phyloP scores from a whole-genome alignment of 2,113 vertebrate species.

The Myiopsitta monachus region DNA sequence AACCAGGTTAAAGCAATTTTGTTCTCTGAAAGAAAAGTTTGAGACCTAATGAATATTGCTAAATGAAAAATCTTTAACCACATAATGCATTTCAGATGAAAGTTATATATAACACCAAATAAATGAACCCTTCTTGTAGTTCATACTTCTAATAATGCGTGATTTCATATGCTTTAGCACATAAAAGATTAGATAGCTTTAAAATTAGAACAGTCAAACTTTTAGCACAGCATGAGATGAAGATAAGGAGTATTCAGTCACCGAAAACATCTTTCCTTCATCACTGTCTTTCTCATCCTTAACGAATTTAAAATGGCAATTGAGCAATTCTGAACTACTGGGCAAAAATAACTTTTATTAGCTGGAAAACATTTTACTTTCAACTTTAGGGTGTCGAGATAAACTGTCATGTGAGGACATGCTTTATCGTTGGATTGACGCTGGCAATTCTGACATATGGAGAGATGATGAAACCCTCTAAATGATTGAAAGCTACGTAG shows the following conservation, averaged over 20 bases:
- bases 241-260: conserved; percentile 48
- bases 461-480: not conserved
- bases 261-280: conserved; percentile 32
- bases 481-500: conserved; percentile 12
- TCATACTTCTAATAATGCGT: conserved; percentile 18
- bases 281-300: conserved; percentile 23
- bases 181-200: conserved; percentile 55
- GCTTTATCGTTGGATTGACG: not conserved
- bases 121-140: conserved; percentile 34
- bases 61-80: not conserved
- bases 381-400: not conserved
- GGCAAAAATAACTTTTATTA: conserved; percentile 42
- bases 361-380: conserved; percentile 42
- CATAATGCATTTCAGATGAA: conserved; percentile 23
- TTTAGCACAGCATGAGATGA: conserved; percentile 27
- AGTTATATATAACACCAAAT: conserved; percentile 33
- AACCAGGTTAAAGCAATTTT: conserved; percentile 14
- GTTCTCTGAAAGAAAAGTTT: conserved; percentile 14
- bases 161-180: conserved; percentile 38
- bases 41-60: not conserved
- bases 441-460: conserved; percentile 13
- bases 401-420: not conserved
- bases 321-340: conserved; percentile 38
- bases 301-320: conserved; percentile 39
- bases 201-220: conserved; percentile 59